These are phyloP conservation scores for Pangasius sanitwongsei DNA, from an alignment of 2,797 vertebrate species.

Conservation along the genomic window DNA sequence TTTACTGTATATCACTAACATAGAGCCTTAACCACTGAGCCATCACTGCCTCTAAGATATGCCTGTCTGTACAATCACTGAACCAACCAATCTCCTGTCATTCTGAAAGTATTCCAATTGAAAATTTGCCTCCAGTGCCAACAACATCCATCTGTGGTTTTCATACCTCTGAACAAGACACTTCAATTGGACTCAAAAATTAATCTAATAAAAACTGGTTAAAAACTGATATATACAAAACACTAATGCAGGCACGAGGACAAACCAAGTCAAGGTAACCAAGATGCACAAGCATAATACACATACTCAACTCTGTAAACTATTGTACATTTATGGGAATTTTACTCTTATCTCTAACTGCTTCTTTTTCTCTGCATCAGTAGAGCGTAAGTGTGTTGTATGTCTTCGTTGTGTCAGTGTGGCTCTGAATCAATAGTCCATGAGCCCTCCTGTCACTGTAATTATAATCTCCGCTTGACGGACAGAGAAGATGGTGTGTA, in stretches of 20 bases:
- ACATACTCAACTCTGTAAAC: neutral
- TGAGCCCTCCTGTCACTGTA: conserved; percentile 44
- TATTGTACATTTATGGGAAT: neutral
- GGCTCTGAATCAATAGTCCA: conserved; percentile 49
- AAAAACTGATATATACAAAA: neutral
- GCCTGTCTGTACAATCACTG: neutral
- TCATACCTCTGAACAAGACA: neutral
- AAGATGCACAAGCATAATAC: neutral
- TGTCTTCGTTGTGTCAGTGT: conserved; percentile 31
- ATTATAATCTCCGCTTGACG: conserved; percentile 43
- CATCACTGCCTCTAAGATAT: neutral
- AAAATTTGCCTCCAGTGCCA: neutral
- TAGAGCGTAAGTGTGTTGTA: conserved; percentile 42
- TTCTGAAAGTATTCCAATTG: neutral
- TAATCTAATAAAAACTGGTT: neutral
- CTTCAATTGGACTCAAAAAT: neutral
- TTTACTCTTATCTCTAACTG: neutral
- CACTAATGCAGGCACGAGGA: neutral
- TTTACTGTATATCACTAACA: neutral
- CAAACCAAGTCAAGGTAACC: neutral
- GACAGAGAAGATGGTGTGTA: conserved; percentile 28
- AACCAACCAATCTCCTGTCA: neutral
- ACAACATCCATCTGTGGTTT: neutral
- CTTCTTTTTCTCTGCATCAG: conserved; percentile 57
- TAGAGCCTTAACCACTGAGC: neutral